Evolutionary conservation across 2,113 vertebrate genomes (phyloP), one percentile per base, ranked within the genome.

Genomic region (Calyptomena viridis): DNA sequence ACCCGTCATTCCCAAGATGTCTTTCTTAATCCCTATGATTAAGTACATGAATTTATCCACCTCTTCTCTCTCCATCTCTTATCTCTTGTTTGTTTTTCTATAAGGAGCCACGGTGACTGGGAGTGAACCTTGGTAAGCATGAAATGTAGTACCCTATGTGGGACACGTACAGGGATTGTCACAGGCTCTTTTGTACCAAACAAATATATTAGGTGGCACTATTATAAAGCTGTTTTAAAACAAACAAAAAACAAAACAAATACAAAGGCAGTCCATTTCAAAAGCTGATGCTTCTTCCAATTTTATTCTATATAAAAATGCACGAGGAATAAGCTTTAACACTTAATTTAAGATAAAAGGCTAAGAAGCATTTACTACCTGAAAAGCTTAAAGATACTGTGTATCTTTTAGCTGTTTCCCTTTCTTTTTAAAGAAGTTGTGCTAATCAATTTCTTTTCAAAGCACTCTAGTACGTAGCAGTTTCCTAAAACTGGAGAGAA

Each of bases 401-500:
- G 30, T 90, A 64, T 88, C 52, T 96, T 94, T 93, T 84, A 84
- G 50, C 53, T 94, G 69, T 68, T 96, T 96, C 92, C 53, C 40
- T 87, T 94, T 96, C 77, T 85, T 97, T 97, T 92, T 93, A 92
- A 96, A 97, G 89, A 79, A 91, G 82, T 94, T 94, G 81, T 84
- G 80, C 83, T 96, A 95, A 95, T 97, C 94, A 95, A 96, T 97
- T 95, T 77, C 62, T 95, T 96, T 89, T 92, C 90, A 90, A 95
- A 95, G 79, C 78, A 64, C 50, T 94, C 17, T 14, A 75, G 66
- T 95, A 96, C 88, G 59, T 88, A 71, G 76, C 81, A 96, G 95
- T 93, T 97, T 97, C 93, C 90, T 92, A 87, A 96, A 97, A 90
- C 95, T 90, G 89, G 94, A 96, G 84, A 95, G 92, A 97, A 97